A percentile compares a stretch with the other conserved stretches of the same genome.
Conservation (phyloP, 2,113 vertebrate species). For the Cynoglossus semilaevis region DNA sequence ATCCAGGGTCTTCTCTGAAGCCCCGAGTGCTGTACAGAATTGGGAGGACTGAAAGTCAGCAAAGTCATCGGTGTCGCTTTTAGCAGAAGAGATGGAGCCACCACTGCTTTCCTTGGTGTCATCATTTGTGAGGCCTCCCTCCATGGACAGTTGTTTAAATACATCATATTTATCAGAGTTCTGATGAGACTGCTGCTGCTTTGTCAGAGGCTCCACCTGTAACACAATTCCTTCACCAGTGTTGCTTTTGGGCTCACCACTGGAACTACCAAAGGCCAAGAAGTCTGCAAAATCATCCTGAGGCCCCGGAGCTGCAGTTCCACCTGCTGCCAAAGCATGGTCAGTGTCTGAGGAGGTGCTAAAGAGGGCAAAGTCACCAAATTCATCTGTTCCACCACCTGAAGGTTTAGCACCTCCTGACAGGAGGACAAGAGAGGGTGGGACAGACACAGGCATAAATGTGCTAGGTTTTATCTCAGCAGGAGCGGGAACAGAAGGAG, state of each 20-base stretch:
- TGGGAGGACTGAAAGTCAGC: constrained; percentile 93
- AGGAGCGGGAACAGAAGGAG: constrained; percentile 52
- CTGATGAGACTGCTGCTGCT: constrained; percentile 55
- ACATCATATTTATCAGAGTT: constrained; percentile 84
- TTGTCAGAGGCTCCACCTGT: constrained; percentile 58
- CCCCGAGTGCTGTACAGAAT: constrained; percentile 81
- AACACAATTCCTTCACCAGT: constrained; percentile 45
- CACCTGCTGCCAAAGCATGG: constrained; percentile 47
- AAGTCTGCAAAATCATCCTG: constrained; percentile 98
- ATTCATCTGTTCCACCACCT: constrained; percentile 80
- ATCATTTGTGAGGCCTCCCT: constrained; percentile 78
- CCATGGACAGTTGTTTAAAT: constrained; percentile 90
- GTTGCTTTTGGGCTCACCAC: constrained; percentile 71
- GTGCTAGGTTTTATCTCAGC: constrained; percentile 64
- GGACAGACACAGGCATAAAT: constrained; percentile 62
- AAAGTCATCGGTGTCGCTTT: constrained; percentile 87
- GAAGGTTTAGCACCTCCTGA: constrained; percentile 71
- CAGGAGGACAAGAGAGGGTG: constrained; percentile 64
- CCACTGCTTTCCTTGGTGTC: constrained; percentile 83
- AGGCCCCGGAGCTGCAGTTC: constrained; percentile 38
- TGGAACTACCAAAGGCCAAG: constrained; percentile 86
- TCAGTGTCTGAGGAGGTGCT: constrained; percentile 78
- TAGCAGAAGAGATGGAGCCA: constrained; percentile 72
- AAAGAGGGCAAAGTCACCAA: constrained; percentile 94
- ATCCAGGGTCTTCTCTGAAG: constrained; percentile 87